Conservation (phyloP, 1,140 invertebrate genomes). For the Colletes gigas region DNA sequence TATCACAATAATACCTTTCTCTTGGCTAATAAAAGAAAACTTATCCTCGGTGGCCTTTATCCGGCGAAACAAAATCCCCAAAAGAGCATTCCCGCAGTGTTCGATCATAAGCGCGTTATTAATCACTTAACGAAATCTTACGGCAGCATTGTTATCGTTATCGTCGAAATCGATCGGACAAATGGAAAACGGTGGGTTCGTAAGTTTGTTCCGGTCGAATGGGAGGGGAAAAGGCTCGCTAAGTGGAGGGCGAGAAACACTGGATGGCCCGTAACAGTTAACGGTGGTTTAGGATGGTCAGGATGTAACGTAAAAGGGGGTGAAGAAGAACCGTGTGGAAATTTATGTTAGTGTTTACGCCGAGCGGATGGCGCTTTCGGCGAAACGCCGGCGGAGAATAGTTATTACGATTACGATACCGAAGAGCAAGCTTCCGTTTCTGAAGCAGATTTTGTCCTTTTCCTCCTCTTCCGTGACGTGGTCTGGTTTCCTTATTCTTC, state of each 20-base stretch:
- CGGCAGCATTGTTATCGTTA: slow-evolving; percentile 47
- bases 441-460: slow-evolving; percentile 40
- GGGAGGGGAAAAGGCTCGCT: slow-evolving; percentile 25
- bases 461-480: background rate
- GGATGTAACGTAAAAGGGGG: slow-evolving; percentile 42
- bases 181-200: slow-evolving; percentile 49
- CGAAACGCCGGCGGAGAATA: slow-evolving; percentile 56
- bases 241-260: slow-evolving; percentile 55
- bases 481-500: background rate
- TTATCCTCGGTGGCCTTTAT: background rate
- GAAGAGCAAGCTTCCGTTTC: slow-evolving; percentile 44
- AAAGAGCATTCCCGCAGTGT: background rate
- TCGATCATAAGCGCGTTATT: slow-evolving; percentile 48
- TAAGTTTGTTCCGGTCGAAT: slow-evolving; percentile 50
- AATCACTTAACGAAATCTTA: slow-evolving; percentile 39
- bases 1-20: slow-evolving; percentile 46
- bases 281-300: slow-evolving; percentile 51
- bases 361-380: slow-evolving; percentile 52
- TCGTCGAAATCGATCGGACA: slow-evolving; percentile 53
- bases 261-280: slow-evolving; percentile 62
- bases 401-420: slow-evolving; percentile 69
- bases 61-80: background rate
- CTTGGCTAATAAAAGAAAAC: slow-evolving; percentile 31
- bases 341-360: slow-evolving; percentile 75
- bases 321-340: slow-evolving; percentile 51